A percentile compares a stretch with the other conserved stretches of the same genome.
phyloP scores from a whole-genome alignment of 2,888 invertebrate genomes.

The Volucella bombylans region DNA sequence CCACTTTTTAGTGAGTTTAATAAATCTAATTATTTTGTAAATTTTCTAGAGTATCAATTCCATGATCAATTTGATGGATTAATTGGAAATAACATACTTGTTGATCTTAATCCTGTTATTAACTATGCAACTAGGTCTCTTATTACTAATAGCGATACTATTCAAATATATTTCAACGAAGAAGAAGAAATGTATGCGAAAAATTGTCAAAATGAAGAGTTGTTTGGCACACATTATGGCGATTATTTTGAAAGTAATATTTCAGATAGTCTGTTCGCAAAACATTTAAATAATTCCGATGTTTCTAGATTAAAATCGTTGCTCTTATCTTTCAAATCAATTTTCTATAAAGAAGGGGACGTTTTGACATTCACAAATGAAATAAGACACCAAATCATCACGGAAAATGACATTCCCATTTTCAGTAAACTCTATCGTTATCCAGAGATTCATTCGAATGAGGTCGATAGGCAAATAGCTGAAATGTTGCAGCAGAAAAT shows the following conservation, averaged over 20 bases:
- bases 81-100: not conserved
- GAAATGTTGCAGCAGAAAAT: not conserved
- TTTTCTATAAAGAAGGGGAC: constrained; percentile 2
- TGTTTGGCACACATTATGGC: too few relatives aligned
- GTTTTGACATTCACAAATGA: constrained; percentile 27
- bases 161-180: constrained; percentile 24
- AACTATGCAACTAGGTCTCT: constrained; percentile 21
- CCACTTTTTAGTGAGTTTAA: constrained; percentile 21
- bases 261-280: too few relatives aligned
- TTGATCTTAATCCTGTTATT: too few relatives aligned
- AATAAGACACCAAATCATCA: constrained; percentile 44
- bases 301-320: too few relatives aligned
- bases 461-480: not conserved
- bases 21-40: constrained; percentile 11
- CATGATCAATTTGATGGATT: constrained; percentile 3
- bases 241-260: too few relatives aligned
- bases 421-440: constrained; percentile 51
- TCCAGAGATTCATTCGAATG: too few relatives aligned
- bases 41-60: not conserved
- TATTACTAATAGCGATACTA: constrained; percentile 39
- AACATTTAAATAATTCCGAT: too few relatives aligned
- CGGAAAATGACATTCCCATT: constrained; percentile 29
- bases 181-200: constrained; percentile 22
- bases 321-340: too few relatives aligned
- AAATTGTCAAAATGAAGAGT: too few relatives aligned